These are phyloP conservation scores for Barnardius zonarius DNA, from an alignment of 2,113 vertebrate species.

Conservation along the genomic window DNA sequence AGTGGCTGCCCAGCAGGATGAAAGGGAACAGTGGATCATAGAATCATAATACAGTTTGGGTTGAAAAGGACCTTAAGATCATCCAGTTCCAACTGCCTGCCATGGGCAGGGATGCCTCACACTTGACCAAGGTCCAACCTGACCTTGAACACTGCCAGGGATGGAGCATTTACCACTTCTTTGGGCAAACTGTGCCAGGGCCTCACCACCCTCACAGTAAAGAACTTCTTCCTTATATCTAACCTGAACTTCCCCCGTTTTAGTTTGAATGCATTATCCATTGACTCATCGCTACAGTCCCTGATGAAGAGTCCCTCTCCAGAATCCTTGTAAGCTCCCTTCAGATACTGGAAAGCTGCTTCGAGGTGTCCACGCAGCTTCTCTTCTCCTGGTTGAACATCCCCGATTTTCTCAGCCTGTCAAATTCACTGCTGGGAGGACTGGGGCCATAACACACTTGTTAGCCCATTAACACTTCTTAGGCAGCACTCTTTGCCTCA, in stretches of 20 bases:
- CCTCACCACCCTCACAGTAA: not conserved
- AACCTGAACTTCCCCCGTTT: not conserved
- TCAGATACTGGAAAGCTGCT: not conserved
- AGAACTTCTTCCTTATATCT: not conserved
- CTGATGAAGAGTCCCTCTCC: not conserved
- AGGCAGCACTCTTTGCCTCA: not conserved
- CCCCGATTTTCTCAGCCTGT: not conserved
- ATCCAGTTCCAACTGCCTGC: not conserved
- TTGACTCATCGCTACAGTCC: not conserved
- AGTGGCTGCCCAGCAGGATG: accelerated
- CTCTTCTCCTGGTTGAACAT: not conserved
- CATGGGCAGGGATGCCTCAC: not conserved
- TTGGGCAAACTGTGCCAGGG: not conserved
- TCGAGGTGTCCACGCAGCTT: not conserved
- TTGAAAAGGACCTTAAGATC: not conserved
- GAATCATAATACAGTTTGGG: not conserved
- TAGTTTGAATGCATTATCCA: not conserved
- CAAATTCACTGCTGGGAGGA: not conserved
- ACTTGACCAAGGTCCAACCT: not conserved
- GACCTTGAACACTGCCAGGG: not conserved
- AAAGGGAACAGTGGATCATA: not conserved
- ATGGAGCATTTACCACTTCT: not conserved
- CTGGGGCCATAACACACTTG: not conserved
- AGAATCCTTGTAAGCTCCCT: not conserved
- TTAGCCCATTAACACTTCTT: not conserved